Evolutionary conservation across 2,113 vertebrate species (phyloP).

Genomic region (Plectropomus leopardus): DNA sequence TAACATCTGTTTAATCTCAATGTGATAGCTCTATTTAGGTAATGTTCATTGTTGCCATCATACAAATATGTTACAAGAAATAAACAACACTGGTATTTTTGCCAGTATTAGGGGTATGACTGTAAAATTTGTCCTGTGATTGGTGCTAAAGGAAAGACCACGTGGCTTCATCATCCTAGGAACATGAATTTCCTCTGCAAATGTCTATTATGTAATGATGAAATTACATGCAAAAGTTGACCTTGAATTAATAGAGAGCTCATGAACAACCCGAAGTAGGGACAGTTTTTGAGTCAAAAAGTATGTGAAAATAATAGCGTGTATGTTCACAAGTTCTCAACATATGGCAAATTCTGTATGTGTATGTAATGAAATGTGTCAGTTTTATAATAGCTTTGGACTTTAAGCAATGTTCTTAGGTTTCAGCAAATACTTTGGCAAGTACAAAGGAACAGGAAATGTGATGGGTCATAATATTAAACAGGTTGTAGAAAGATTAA

Average conservation of each 20-base stretch:
- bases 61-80: not conserved
- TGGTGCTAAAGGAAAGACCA: too few relatives aligned
- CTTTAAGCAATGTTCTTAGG: too few relatives aligned
- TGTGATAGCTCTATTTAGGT: slow-evolving; percentile 19
- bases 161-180: not conserved
- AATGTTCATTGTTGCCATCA: not conserved
- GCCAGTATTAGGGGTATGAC: not conserved
- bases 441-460: not conserved
- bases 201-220: too few relatives aligned
- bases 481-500: too few relatives aligned
- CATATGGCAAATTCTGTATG: not conserved
- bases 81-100: not conserved
- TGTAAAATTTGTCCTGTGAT: too few relatives aligned
- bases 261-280: not conserved
- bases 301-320: not conserved
- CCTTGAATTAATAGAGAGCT: too few relatives aligned
- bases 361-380: not conserved
- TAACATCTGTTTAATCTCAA: slow-evolving; percentile 22
- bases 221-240: not conserved
- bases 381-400: too few relatives aligned
- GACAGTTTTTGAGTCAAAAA: not conserved
- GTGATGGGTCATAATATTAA: not conserved
- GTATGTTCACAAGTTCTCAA: not conserved
- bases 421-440: too few relatives aligned
- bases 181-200: too few relatives aligned